Conservation (phyloP, 2,797 vertebrate genomes). For the Austrolebias charrua region DNA sequence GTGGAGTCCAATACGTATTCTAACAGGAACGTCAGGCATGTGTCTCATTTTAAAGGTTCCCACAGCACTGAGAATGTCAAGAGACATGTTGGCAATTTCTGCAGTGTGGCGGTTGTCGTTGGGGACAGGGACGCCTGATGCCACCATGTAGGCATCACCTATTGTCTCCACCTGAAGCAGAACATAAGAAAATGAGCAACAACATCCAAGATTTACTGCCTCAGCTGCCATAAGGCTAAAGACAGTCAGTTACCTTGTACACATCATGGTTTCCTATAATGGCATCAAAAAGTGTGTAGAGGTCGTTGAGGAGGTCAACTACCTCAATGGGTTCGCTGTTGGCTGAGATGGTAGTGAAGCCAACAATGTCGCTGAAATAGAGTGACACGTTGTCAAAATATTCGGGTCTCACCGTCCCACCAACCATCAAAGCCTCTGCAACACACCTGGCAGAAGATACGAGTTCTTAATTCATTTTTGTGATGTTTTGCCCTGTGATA, state of each 20-base stretch:
- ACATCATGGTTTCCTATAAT: conserved; percentile 82
- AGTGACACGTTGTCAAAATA: conserved; percentile 79
- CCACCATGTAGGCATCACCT: conserved; percentile 92
- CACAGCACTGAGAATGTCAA: conserved; percentile 90
- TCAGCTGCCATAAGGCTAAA: background rate
- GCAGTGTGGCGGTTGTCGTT: conserved; percentile 86
- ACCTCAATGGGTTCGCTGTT: conserved; percentile 83
- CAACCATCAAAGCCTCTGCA: conserved; percentile 77
- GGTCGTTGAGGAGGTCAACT: conserved; percentile 83
- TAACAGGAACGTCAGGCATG: conserved; percentile 88
- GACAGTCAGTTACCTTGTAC: conserved; percentile 73
- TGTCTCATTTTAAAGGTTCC: conserved; percentile 91
- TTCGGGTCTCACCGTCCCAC: conserved; percentile 74
- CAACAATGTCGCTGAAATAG: conserved; percentile 84
- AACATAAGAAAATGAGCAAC: background rate
- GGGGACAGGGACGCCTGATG: conserved; percentile 85
- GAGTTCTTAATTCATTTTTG: background rate
- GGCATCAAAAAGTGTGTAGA: conserved; percentile 82
- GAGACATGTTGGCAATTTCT: conserved; percentile 89
- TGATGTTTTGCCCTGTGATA: too few relatives aligned
- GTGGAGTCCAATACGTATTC: conserved; percentile 88
- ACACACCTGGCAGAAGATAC: conserved; percentile 67
- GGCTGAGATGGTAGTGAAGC: conserved; percentile 84
- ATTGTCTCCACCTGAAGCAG: conserved; percentile 83
- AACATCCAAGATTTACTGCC: background rate